These are phyloP conservation scores for Troilus luridus DNA, from an alignment of 2,888 invertebrate genomes.

Conservation along the genomic window DNA sequence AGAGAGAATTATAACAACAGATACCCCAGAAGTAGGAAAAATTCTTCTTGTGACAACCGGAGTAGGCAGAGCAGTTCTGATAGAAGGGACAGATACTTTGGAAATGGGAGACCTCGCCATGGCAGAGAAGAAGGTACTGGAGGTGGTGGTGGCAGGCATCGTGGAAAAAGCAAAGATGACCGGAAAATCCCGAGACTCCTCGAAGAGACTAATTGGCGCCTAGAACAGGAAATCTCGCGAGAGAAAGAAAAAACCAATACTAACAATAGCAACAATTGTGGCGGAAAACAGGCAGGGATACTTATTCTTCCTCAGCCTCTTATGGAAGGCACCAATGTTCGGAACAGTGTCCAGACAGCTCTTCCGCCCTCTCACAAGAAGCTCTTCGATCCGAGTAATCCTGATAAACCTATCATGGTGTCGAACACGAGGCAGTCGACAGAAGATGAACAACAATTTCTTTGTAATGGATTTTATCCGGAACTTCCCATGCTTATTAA, in stretches of 20 bases:
- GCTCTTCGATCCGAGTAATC: constrained; percentile 77
- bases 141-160: not conserved
- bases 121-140: constrained; percentile 56
- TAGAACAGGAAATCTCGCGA: constrained; percentile 44
- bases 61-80: constrained; percentile 62
- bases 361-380: constrained; percentile 68
- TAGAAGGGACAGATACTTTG: constrained; percentile 51
- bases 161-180: constrained; percentile 39
- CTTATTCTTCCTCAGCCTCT: constrained; percentile 69
- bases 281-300: constrained; percentile 69
- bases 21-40: constrained; percentile 59
- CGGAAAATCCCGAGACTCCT: constrained; percentile 27
- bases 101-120: constrained; percentile 50
- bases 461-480: constrained; percentile 53
- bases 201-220: constrained; percentile 58
- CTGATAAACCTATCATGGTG: constrained; percentile 79
- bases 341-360: not conserved
- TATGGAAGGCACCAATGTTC: constrained; percentile 62
- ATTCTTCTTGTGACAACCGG: constrained; percentile 61
- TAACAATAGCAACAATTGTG: not conserved
- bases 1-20: constrained; percentile 57
- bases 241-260: constrained; percentile 22
- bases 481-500: constrained; percentile 46
- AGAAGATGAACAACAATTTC: constrained; percentile 57
- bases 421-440: constrained; percentile 54